A percentile compares a stretch with the other conserved stretches of the same genome.
Evolutionary conservation across 1,140 invertebrate genomes (phyloP).

Genomic region (Teleopsis dalmanni): DNA sequence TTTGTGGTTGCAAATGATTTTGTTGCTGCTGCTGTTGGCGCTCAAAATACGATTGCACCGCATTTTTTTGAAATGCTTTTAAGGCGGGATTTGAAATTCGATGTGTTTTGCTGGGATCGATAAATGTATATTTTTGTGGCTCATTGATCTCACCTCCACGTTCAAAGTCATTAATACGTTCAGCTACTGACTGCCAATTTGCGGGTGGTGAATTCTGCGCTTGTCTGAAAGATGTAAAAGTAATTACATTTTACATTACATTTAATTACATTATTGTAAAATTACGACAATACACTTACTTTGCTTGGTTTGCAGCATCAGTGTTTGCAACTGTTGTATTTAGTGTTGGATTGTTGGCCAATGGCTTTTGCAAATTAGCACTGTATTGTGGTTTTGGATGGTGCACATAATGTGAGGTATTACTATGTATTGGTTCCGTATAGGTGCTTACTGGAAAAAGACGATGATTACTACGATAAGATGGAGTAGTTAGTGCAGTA

Average conservation of each 20-base stretch:
- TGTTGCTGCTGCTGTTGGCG: slow-evolving; percentile 51
- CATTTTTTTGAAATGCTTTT: slow-evolving; percentile 82
- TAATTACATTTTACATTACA: too few relatives aligned
- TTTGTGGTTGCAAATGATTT: slow-evolving; percentile 5
- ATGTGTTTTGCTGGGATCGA: slow-evolving; percentile 70
- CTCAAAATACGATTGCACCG: slow-evolving; percentile 76
- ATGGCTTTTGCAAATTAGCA: slow-evolving; percentile 31
- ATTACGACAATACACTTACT: slow-evolving; percentile 15
- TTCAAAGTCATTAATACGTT: slow-evolving; percentile 68
- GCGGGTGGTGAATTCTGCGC: slow-evolving; percentile 26
- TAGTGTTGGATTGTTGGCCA: background rate
- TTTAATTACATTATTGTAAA: too few relatives aligned
- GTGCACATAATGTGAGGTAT: slow-evolving; percentile 41
- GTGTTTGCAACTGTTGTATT: background rate
- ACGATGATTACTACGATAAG: slow-evolving; percentile 44
- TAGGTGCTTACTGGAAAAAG: slow-evolving; percentile 56
- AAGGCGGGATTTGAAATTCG: slow-evolving; percentile 67
- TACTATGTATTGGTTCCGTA: slow-evolving; percentile 47
- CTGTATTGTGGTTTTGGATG: slow-evolving; percentile 41
- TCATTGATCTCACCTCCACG: slow-evolving; percentile 25
- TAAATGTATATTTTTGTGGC: slow-evolving; percentile 54
- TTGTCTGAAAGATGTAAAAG: background rate
- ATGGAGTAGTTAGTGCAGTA: slow-evolving; percentile 7
- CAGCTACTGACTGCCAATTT: slow-evolving; percentile 58
- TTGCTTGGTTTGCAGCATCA: slow-evolving; percentile 6